Evolutionary conservation across 2,888 invertebrate species (phyloP), one percentile per base, ranked within the genome.

Genomic region (Monochamus alternatus): DNA sequence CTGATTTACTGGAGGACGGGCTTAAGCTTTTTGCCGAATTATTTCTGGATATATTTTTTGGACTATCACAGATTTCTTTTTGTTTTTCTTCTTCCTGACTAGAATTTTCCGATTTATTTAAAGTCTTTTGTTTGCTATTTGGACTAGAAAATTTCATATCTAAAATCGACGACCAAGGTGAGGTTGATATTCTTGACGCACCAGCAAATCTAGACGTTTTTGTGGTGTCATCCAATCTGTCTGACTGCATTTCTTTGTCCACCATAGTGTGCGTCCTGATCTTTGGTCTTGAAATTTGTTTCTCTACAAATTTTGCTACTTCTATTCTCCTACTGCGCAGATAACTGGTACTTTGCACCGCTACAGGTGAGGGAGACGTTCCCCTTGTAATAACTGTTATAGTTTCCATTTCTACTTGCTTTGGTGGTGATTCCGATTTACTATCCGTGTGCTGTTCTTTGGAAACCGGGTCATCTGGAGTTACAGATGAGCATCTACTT

Each of bases 211-310:
- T 89, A 66, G 93, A 92, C 64, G 91, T 91, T 80, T 94, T 90
- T 2, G 94, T 92, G 0, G 92, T 89, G 81, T 95, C 94, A 79
- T 95, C 95, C 83, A 93, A 84, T 70, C 93, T 90, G 85, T 95
- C 95, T 0, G 94, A 93, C 83, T 95, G 95, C 67, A 94, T 91
- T 88, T 93, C 94, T 85, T 93, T 93, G 82, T 95, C 93, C n/a
- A 91, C 85, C 89, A 91, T 93, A 90, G 90, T 79, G 67, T 83
- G 83, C 0, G 91, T 91, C 79, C 89, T 91, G 75, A 87, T 90
- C 76, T 91, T 92, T 2, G 91, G 89, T 59, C 93, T 89, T 10
- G 90, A 91, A n/a, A 94, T 89, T 70, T 93, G 93, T 87, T 93
- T 94, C 87, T 95, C 94, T 66, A 94, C 90, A 3, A 93, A 92